Percentiles rank a stretch among this genome's conserved stretches.
These are phyloP conservation scores for Dipodomys stephensi DNA, from an alignment of 2,113 vertebrate genomes.

Conservation along the genomic window DNA sequence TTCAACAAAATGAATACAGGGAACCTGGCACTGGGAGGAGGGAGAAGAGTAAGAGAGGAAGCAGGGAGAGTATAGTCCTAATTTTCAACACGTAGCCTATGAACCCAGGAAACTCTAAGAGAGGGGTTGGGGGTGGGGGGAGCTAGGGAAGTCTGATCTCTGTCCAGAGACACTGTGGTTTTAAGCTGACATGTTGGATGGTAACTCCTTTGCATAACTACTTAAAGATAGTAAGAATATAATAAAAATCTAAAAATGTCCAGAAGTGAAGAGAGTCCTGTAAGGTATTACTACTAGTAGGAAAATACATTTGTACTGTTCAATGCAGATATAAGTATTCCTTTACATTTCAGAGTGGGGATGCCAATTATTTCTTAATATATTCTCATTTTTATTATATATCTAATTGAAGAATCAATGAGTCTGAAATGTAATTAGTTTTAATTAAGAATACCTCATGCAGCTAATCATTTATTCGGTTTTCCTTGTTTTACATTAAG, in stretches of 20 bases:
- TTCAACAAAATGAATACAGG: no score
- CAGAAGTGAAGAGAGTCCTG: neutral
- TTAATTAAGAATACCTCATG: slow-evolving; percentile 48
- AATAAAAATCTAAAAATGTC: neutral
- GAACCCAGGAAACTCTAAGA: no score
- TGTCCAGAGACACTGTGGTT: no score
- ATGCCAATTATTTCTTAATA: neutral
- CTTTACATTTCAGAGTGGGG: neutral
- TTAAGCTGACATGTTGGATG: neutral
- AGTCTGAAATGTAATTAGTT: slow-evolving; percentile 45
- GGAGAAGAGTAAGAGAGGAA: no score
- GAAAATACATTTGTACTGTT: neutral
- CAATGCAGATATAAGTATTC: neutral
- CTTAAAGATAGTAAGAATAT: no score
- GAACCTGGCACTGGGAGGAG: no score
- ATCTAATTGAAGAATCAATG: slow-evolving; percentile 13
- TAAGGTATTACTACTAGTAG: neutral
- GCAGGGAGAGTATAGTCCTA: no score
- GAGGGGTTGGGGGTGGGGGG: no score
- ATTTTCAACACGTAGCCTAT: no score
- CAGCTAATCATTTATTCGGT: slow-evolving; percentile 19
- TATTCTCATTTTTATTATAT: slow-evolving; percentile 20
- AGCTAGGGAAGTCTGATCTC: no score
- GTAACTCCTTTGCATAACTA: no score
- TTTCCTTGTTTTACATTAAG: slow-evolving; percentile 17